Base-by-base conservation (phyloP, 2,888 invertebrate genomes). In the Zygogramma bicolorata region DNA sequence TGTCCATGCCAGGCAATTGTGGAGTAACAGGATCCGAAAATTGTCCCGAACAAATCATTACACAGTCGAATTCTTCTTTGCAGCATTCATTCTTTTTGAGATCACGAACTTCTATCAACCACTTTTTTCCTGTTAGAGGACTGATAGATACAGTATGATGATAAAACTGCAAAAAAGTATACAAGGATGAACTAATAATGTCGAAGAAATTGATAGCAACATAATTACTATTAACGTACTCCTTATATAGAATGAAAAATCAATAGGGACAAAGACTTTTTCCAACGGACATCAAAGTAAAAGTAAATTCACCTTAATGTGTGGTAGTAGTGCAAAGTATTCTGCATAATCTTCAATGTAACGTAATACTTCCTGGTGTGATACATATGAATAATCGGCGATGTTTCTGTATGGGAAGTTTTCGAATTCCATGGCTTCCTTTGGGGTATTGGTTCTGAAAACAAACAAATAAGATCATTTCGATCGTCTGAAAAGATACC, bases 1-100 rank as follows among this genome's bases (percentile, higher is more conserved):
- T 84, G 65, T 93, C 91, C 63, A 92, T 86, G 25, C 95, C 95
- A 66, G 89, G 88, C 80, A 95, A 65, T 13, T 87, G 85, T 0
- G 95, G 95, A 79, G 92, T 88, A 75, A 90, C 89, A 0, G 96
- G 95, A 0, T 92, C 92, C 70, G 93, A 92, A 85, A 95, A 96
- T 84, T 95, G 95, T 0, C 96, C 96, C 84, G 94, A 95, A 84
- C 95, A 95, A 5, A 96, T 90, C 80, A 96, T 90, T 27, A 96
- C 89, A 65, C 92, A 92, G 84, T 96, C 94, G 84, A 93, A 95
- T 61, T 89, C 89, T 75, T 89, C 88, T 10, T 88, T 89, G 53
- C 87, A 86, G 5, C 87, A 86, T 6, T 81, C 80, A 13, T 89
- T 89, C 4, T 87, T 89, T 67, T 81, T 85, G 57, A 92, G 80